These are phyloP conservation scores for Lasius fuliginosus DNA, from an alignment of 2,888 invertebrate genomes.

Conservation along the genomic window DNA sequence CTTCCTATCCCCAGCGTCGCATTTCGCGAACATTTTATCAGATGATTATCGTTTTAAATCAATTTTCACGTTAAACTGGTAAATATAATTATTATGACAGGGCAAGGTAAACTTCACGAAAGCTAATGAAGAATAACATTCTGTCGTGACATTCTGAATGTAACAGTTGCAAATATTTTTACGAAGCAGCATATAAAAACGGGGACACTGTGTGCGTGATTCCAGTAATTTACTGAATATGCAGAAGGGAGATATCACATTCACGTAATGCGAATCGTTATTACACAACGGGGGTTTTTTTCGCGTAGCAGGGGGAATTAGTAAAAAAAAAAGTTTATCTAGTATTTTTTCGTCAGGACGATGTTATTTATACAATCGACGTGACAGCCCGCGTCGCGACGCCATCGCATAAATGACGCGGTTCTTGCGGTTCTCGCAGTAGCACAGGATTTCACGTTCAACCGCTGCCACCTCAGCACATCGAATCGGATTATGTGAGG, in stretches of 20 bases:
- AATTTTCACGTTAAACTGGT: not conserved
- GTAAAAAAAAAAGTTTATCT: not conserved
- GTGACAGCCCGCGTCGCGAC: not conserved
- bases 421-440: slow-evolving; percentile 6
- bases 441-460: not conserved
- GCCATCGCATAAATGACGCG: slow-evolving; percentile 13
- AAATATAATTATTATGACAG: not conserved
- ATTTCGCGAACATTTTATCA: not conserved
- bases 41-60: slow-evolving; percentile 15
- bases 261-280: not conserved
- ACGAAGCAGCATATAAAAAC: not conserved
- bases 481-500: not conserved
- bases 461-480: not conserved
- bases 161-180: slow-evolving; percentile 7
- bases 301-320: not conserved
- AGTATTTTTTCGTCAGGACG: not conserved
- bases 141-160: not conserved
- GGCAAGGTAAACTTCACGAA: not conserved
- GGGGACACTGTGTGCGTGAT: not conserved
- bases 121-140: slow-evolving; percentile 21
- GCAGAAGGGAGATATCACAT: not conserved
- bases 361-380: not conserved
- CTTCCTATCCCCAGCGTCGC: not conserved
- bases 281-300: not conserved
- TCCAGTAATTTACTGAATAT: not conserved